Conservation (phyloP, 64 coral and sea anemone species). For the Stichodactyla helianthus region DNA sequence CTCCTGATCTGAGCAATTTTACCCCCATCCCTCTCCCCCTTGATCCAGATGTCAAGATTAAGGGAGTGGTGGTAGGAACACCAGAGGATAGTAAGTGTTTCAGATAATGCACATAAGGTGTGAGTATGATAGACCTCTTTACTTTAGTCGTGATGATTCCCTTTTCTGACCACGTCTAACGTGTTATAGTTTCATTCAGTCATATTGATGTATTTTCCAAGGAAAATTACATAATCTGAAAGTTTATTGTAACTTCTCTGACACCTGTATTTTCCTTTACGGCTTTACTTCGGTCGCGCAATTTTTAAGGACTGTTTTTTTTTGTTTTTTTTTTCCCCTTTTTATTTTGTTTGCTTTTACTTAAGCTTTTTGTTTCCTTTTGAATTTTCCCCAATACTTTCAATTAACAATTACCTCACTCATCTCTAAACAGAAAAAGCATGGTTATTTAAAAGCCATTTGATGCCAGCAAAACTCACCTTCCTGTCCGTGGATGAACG, state of each 20-base stretch:
- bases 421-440: slow-evolving; percentile 72
- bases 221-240: too few species aligned
- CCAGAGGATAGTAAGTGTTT: slow-evolving; percentile 47
- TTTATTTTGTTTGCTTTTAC: background rate
- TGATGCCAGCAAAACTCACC: slow-evolving; percentile 94
- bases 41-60: slow-evolving; percentile 86
- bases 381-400: background rate
- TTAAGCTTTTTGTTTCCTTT: background rate
- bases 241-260: too few species aligned
- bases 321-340: background rate
- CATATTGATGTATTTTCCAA: too few species aligned
- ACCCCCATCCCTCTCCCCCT: slow-evolving; percentile 81
- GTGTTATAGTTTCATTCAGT: too few species aligned
- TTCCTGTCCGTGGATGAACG: slow-evolving; percentile 76
- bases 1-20: slow-evolving; percentile 70
- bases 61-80: slow-evolving; percentile 77
- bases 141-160: too few species aligned
- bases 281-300: too few species aligned
- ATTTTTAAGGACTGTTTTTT: too few species aligned
- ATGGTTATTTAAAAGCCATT: slow-evolving; percentile 87
- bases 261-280: too few species aligned
- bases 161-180: too few species aligned
- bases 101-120: background rate
- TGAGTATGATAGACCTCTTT: too few species aligned
- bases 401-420: background rate